Evolutionary conservation across 2,113 vertebrate genomes (phyloP), one percentile per base, ranked within the genome.

Genomic region (Chamaetylas fuelleborni): DNA sequence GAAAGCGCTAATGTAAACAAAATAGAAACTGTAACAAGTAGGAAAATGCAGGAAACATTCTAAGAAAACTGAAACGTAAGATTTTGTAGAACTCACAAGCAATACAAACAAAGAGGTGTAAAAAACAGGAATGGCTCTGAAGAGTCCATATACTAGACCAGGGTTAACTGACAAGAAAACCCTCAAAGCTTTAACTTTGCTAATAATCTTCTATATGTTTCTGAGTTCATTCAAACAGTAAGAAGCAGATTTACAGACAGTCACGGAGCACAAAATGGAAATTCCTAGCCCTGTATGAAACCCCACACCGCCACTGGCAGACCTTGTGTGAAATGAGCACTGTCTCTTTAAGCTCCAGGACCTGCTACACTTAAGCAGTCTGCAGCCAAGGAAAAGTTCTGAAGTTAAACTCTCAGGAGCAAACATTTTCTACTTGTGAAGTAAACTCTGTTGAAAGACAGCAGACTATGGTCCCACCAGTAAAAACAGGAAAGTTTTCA

Each of bases 401-500:
- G 97, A 97, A 98, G 97, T 97, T 97, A 98, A 98, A 98, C 96
- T 98, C 98, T 98, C 98, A 97, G 97, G 98, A 98, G 98, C 98
- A 98, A 98, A 98, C 97, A 97, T 98, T 98, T 98, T 98, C 97
- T 98, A 97, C 97, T 98, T 98, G 98, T 98, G 98, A 98, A 98
- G 97, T 98, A 98, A 98, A 98, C 98, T 98, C 97, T 98, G 98
- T 97, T 98, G 98, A 98, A 98, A 98, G 98, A 98, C 97, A 97
- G 97, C 97, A 98, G 98, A 97, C 96, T 97, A 97, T 19, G 93
- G 97, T 98, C 97, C 97, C 97, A 98, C 98, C 97, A 98, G 97
- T 97, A 97, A 98, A 98, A 98, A 98, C 97, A 98, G 97, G 96
- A 97, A 98, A 97, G 97, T 98, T 98, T 98, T 97, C 97, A 97